Conservation (phyloP, 2,888 invertebrate species). For the Zootermopsis nevadensis region DNA sequence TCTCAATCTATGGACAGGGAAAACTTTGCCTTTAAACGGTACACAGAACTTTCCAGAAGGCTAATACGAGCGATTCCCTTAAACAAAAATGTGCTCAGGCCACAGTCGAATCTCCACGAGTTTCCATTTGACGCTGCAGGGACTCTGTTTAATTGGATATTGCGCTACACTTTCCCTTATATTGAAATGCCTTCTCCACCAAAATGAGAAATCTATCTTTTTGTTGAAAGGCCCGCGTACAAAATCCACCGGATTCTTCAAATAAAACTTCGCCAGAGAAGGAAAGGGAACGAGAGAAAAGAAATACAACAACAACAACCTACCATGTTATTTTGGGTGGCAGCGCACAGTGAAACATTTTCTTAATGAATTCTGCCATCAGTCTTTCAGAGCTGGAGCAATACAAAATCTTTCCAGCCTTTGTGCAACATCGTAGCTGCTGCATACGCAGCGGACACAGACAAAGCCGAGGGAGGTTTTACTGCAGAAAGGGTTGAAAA, state of each 20-base stretch:
- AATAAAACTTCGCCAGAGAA: background rate
- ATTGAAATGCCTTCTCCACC: background rate
- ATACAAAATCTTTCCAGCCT: background rate
- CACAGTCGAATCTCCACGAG: background rate
- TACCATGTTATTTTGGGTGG: slow-evolving; percentile 6
- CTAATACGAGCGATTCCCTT: too few species aligned
- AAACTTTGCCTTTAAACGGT: too few species aligned
- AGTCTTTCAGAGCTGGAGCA: background rate
- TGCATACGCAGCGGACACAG: background rate
- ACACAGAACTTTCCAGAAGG: too few species aligned
- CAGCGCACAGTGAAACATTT: background rate
- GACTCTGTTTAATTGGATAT: background rate
- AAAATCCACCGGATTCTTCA: slow-evolving; percentile 5
- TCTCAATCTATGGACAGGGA: too few species aligned
- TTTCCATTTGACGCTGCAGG: background rate
- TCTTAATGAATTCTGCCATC: slow-evolving; percentile 12
- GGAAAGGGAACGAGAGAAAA: background rate
- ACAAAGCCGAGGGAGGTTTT: background rate
- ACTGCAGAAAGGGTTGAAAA: background rate
- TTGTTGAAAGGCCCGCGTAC: slow-evolving; percentile 10
- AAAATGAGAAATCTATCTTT: slow-evolving; percentile 10
- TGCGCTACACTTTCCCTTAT: background rate
- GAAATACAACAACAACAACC: slow-evolving; percentile 10
- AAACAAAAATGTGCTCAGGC: too few species aligned
- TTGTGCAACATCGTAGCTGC: background rate